Evolutionary conservation across 2,113 vertebrate species (phyloP).

Genomic region (Thalassoma bifasciatum): DNA sequence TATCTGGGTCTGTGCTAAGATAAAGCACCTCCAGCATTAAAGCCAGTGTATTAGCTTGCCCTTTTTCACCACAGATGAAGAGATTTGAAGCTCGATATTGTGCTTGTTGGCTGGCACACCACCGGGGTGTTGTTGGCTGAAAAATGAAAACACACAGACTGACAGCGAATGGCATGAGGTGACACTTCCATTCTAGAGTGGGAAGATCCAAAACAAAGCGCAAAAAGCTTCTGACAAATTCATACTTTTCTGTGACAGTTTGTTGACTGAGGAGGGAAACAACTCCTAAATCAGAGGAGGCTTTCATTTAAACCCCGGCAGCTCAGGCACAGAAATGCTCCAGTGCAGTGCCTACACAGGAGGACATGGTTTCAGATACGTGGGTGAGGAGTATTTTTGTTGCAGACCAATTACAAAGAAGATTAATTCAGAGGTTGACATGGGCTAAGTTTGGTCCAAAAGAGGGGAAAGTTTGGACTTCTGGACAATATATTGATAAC

Average conservation of each 20-base stretch:
- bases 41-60: slow-evolving; percentile 76
- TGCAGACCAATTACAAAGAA: slow-evolving; percentile 46
- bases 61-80: slow-evolving; percentile 79
- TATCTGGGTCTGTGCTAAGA: slow-evolving; percentile 71
- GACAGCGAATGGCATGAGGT: slow-evolving; percentile 78
- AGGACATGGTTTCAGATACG: slow-evolving; percentile 45
- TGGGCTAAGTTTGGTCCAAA: slow-evolving; percentile 25
- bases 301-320: slow-evolving; percentile 60
- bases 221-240: slow-evolving; percentile 78
- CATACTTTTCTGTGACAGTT: slow-evolving; percentile 75
- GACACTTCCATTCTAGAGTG: slow-evolving; percentile 77
- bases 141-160: slow-evolving; percentile 80
- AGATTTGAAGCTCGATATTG: slow-evolving; percentile 80
- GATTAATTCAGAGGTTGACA: slow-evolving; percentile 55
- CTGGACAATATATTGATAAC: slow-evolving; percentile 15
- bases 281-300: slow-evolving; percentile 59
- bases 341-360: slow-evolving; percentile 42
- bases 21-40: slow-evolving; percentile 74
- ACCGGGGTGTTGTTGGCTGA: slow-evolving; percentile 77
- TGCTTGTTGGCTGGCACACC: slow-evolving; percentile 72
- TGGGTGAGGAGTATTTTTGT: slow-evolving; percentile 53
- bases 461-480: slow-evolving; percentile 29
- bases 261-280: slow-evolving; percentile 72
- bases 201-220: slow-evolving; percentile 78
- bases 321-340: slow-evolving; percentile 48